phyloP scores from a whole-genome alignment of 2,888 invertebrate species.

The Caenorhabditis panamensis region DNA sequence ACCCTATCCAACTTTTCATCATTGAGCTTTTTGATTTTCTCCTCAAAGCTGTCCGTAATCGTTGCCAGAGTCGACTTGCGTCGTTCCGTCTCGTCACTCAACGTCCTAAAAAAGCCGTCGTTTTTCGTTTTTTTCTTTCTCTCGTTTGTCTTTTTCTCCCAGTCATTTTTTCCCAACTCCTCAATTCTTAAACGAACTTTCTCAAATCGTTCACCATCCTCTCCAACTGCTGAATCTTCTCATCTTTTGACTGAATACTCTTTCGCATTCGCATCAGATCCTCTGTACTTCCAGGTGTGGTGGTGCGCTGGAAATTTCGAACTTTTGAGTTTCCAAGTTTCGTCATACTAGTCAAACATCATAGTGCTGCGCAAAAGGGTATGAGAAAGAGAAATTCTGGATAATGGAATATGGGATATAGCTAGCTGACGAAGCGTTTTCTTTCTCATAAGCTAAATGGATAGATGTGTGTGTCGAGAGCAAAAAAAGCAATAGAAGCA shows the following conservation, averaged over 20 bases:
- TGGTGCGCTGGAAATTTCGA: slow-evolving; percentile 45
- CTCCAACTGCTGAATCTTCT: slow-evolving; percentile 77
- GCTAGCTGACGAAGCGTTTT: no score
- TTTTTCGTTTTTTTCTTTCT: background rate
- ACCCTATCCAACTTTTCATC: slow-evolving; percentile 62
- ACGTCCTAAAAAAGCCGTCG: slow-evolving; percentile 52
- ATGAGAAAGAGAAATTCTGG: no score
- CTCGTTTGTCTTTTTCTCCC: background rate
- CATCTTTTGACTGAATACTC: slow-evolving; percentile 73
- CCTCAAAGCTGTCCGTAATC: slow-evolving; percentile 64
- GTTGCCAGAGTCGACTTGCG: slow-evolving; percentile 61
- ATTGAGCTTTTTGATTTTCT: slow-evolving; percentile 60
- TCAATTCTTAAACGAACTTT: slow-evolving; percentile 45
- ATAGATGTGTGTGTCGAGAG: no score
- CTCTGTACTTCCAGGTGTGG: slow-evolving; percentile 60
- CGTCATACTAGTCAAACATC: no score
- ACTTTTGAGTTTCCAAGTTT: no score
- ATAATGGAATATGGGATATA: background rate
- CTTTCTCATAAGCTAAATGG: no score
- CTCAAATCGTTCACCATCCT: slow-evolving; percentile 72
- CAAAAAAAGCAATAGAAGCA: no score
- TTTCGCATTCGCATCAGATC: slow-evolving; percentile 72
- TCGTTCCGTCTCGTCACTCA: slow-evolving; percentile 64
- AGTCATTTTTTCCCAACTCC: background rate
- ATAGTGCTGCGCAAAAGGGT: no score